Evolutionary conservation across 2,888 invertebrate species (phyloP).

Genomic region (Pachliopta kotzebuea): DNA sequence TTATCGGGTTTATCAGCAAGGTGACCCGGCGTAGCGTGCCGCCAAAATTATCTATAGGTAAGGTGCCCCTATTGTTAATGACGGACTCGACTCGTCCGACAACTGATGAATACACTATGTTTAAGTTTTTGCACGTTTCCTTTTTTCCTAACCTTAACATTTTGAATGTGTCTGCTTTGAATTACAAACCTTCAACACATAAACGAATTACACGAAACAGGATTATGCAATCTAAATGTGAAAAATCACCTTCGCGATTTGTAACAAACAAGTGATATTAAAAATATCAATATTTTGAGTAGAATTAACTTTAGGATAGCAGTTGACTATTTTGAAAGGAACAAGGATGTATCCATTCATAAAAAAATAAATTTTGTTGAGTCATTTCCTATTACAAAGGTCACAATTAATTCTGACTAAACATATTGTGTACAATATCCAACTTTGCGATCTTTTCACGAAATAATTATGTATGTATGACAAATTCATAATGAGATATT

Average conservation of each 20-base stretch:
- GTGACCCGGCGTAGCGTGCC: slow-evolving; percentile 45
- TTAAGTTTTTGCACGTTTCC: slow-evolving; percentile 28
- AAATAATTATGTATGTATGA: neutral
- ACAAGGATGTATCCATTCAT: slow-evolving; percentile 12
- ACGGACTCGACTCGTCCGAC: slow-evolving; percentile 34
- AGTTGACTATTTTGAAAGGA: neutral
- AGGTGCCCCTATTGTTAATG: slow-evolving; percentile 45
- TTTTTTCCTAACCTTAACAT: slow-evolving; percentile 32
- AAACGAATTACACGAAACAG: slow-evolving; percentile 9
- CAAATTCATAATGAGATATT: too few relatives aligned
- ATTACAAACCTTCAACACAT: slow-evolving; percentile 12
- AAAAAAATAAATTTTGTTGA: neutral
- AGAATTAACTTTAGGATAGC: neutral
- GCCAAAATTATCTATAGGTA: slow-evolving; percentile 43
- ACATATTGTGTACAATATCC: neutral
- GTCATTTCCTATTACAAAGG: slow-evolving; percentile 13
- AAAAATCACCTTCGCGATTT: slow-evolving; percentile 27
- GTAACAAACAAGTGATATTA: slow-evolving; percentile 17
- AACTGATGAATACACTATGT: slow-evolving; percentile 23
- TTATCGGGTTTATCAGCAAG: slow-evolving; percentile 44
- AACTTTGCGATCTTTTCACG: neutral
- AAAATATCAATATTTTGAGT: slow-evolving; percentile 6
- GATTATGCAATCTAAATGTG: slow-evolving; percentile 20
- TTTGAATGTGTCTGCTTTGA: slow-evolving; percentile 21
- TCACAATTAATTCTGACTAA: slow-evolving; percentile 1